A percentile compares a stretch with the other conserved stretches of the same genome.
Conservation (phyloP, 2,888 invertebrate genomes). For the Epiperipatus broadwayi region DNA sequence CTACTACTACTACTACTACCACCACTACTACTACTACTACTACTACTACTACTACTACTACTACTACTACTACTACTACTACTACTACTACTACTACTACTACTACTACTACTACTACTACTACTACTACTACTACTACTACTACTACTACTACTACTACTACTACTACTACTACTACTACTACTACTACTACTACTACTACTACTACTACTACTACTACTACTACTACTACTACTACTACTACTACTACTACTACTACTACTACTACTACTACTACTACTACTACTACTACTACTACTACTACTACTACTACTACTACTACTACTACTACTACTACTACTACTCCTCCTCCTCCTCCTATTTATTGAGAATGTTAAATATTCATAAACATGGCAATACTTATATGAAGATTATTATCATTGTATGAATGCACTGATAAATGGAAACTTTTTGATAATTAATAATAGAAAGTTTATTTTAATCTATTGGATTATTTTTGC, state of each 20-base stretch:
- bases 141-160: slow-evolving; percentile 3
- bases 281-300: slow-evolving; percentile 3
- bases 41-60: slow-evolving; percentile 3
- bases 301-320: slow-evolving; percentile 3
- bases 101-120: slow-evolving; percentile 3
- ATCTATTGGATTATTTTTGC: no score
- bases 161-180: slow-evolving; percentile 3
- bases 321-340: slow-evolving; percentile 3
- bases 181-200: slow-evolving; percentile 3
- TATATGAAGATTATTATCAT: no score
- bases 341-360: no score
- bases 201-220: slow-evolving; percentile 3
- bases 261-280: slow-evolving; percentile 3
- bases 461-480: no score
- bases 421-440: no score
- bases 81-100: slow-evolving; percentile 3
- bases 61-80: slow-evolving; percentile 3
- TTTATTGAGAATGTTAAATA: no score
- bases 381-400: no score
- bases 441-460: no score
- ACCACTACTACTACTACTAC: slow-evolving; percentile 3
- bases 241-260: slow-evolving; percentile 3
- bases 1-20: slow-evolving; percentile 3
- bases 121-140: slow-evolving; percentile 3
- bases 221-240: slow-evolving; percentile 3